A percentile compares a stretch with the other conserved stretches of the same genome.
Conservation (phyloP, 2,113 vertebrate genomes). For the Gorsachius goisagi region DNA sequence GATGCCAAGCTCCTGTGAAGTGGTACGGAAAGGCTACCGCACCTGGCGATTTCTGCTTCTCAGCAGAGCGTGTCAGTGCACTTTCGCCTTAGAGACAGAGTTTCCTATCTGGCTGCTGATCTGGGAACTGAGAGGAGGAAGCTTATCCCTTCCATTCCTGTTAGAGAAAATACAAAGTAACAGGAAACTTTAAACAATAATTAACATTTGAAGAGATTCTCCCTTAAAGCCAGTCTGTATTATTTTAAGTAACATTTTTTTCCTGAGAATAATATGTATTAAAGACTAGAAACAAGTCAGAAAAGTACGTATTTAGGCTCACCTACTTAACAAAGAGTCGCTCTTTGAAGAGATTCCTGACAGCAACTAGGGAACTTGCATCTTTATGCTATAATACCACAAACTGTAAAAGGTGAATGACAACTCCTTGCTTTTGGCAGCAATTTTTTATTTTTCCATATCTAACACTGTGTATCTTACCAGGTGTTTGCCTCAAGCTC, state of each 20-base stretch:
- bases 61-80: background rate
- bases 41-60: background rate
- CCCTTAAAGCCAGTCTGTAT: background rate
- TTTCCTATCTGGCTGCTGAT: background rate
- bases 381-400: background rate
- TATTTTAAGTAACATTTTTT: background rate
- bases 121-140: background rate
- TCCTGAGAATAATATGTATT: background rate
- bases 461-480: background rate
- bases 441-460: background rate
- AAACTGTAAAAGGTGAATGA: background rate
- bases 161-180: background rate
- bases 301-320: background rate
- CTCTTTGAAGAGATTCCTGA: background rate
- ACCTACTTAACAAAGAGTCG: background rate
- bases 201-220: background rate
- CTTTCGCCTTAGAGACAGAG: background rate
- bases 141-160: background rate
- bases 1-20: background rate
- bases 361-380: background rate
- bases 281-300: background rate
- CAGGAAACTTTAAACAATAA: background rate
- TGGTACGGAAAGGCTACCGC: background rate
- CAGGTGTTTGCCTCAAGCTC: background rate
- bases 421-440: background rate